Evolutionary conservation across 2,113 vertebrate species (phyloP).

Genomic region (Hippocampus mohnikei): DNA sequence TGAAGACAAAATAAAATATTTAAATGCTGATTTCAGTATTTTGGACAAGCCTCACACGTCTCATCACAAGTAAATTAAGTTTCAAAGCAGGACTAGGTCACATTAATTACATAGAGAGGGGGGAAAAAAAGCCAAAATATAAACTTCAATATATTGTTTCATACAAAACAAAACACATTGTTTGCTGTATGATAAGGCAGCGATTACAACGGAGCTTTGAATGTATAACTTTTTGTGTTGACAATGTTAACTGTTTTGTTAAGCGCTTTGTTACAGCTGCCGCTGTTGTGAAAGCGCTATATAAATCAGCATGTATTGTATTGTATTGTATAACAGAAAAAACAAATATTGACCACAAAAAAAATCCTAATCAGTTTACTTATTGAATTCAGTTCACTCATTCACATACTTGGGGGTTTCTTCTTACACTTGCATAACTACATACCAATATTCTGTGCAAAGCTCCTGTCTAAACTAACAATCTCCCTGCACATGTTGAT

Average conservation of each 20-base stretch:
- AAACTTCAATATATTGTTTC: not conserved
- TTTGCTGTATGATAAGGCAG: slow-evolving; percentile 34
- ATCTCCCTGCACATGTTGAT: slow-evolving; percentile 1
- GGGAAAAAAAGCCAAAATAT: not conserved
- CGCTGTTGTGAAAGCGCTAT: too few relatives aligned
- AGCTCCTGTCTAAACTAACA: not conserved
- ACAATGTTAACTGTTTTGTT: too few relatives aligned
- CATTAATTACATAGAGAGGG: not conserved
- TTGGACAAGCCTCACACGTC: slow-evolving; percentile 12
- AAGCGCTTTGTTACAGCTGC: too few relatives aligned
- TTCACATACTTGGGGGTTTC: slow-evolving; percentile 27
- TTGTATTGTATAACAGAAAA: not conserved
- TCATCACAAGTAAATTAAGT: slow-evolving; percentile 19
- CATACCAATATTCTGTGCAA: not conserved
- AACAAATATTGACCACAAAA: not conserved
- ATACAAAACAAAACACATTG: not conserved
- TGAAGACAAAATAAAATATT: slow-evolving; percentile 31
- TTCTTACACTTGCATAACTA: not conserved
- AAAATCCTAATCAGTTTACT: not conserved
- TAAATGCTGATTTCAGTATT: slow-evolving; percentile 10
- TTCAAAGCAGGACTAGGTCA: slow-evolving; percentile 9
- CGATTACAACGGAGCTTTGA: slow-evolving; percentile 10
- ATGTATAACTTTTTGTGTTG: too few relatives aligned
- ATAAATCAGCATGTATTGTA: too few relatives aligned
- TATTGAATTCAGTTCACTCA: slow-evolving; percentile 13